phyloP scores from a whole-genome alignment of 2,113 vertebrate species.

The Azemiops feae region DNA sequence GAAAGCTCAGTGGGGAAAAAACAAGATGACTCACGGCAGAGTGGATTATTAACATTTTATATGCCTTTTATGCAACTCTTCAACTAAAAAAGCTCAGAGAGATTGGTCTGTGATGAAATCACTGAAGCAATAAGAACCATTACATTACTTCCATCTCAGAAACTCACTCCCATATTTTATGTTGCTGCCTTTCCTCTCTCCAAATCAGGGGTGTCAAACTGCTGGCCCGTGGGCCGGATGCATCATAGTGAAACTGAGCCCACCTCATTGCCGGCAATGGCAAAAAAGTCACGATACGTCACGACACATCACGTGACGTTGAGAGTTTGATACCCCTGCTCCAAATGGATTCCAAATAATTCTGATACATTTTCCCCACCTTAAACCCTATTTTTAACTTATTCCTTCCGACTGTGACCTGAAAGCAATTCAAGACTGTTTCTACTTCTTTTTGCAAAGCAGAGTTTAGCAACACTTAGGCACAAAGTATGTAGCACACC shows the following conservation, averaged over 20 bases:
- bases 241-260: too few relatives aligned
- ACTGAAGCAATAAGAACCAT: not conserved
- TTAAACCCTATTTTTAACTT: not conserved
- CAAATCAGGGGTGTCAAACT: too few relatives aligned
- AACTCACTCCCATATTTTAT: not conserved
- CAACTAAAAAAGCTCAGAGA: constrained; percentile 46
- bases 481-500: not conserved
- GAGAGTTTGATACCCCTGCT: not conserved
- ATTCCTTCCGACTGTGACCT: not conserved
- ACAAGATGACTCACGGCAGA: constrained; percentile 41
- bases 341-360: not conserved
- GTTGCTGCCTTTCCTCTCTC: not conserved
- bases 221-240: too few relatives aligned
- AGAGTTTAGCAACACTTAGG: not conserved
- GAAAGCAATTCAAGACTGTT: not conserved
- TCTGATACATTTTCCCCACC: not conserved
- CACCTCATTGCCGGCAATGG: too few relatives aligned
- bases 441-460: not conserved
- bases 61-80: constrained; percentile 55
- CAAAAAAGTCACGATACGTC: too few relatives aligned
- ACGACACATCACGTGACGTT: too few relatives aligned
- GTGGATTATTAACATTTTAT: constrained; percentile 56
- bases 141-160: not conserved
- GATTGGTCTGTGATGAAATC: constrained; percentile 8
- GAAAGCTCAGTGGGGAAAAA: constrained; percentile 38